Evolutionary conservation across 2,888 invertebrate species (phyloP).

Genomic region (Cryptophagus acutangulus): DNA sequence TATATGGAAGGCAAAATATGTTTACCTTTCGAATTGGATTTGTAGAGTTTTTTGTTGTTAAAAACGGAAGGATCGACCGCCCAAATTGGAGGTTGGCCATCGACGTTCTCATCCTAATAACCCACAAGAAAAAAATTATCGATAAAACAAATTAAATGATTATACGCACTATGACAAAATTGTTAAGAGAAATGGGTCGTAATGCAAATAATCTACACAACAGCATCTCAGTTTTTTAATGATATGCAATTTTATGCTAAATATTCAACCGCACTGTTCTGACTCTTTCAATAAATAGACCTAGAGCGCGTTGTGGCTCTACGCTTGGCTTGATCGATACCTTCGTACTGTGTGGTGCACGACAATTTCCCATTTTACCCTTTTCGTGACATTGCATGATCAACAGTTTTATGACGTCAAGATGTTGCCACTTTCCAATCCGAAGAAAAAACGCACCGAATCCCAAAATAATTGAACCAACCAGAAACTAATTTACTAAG

Average conservation of each 20-base stretch:
- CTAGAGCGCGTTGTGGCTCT: background rate
- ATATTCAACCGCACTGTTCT: background rate
- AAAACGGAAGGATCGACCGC: slow-evolving; percentile 38
- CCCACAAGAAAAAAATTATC: slow-evolving; percentile 10
- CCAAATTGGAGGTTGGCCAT: slow-evolving; percentile 37
- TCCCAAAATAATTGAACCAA: background rate
- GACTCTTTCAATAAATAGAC: too few species aligned
- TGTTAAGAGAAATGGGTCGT: slow-evolving; percentile 41
- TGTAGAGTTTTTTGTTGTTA: too few species aligned
- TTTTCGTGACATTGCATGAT: slow-evolving; percentile 44
- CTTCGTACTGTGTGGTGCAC: slow-evolving; percentile 1
- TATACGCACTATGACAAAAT: slow-evolving; percentile 40
- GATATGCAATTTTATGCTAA: background rate
- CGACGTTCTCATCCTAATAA: slow-evolving; percentile 38
- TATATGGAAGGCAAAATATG: too few species aligned
- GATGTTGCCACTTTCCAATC: slow-evolving; percentile 8
- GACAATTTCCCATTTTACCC: slow-evolving; percentile 14
- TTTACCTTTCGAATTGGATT: too few species aligned
- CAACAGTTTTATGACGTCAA: slow-evolving; percentile 32
- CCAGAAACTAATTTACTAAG: background rate
- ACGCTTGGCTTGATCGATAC: slow-evolving; percentile 29
- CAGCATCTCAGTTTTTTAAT: slow-evolving; percentile 38
- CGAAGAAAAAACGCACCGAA: background rate
- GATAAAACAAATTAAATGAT: slow-evolving; percentile 12
- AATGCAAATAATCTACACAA: slow-evolving; percentile 47